Conservation (phyloP, 2,888 invertebrate genomes). For the Serripes groenlandicus region DNA sequence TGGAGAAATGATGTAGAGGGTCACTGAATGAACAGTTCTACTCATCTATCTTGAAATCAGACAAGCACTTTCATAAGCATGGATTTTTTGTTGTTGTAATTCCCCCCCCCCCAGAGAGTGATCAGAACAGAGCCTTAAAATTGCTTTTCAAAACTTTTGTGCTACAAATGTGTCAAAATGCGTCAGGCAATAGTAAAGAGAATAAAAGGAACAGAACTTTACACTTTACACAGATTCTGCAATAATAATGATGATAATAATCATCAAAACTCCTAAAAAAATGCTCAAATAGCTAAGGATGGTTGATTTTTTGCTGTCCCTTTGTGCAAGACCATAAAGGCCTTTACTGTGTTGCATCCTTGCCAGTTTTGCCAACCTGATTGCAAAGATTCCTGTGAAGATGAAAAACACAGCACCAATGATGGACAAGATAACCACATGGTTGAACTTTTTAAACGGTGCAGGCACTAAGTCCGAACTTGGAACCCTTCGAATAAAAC, state of each 20-base stretch:
- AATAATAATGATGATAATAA: conserved; percentile 49
- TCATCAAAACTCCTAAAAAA: conserved; percentile 64
- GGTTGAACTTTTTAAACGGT: conserved; percentile 80
- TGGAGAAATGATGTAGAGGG: too few species aligned
- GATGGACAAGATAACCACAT: conserved; percentile 78
- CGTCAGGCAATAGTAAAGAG: too few species aligned
- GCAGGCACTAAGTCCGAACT: conserved; percentile 80
- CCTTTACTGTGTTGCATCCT: conserved; percentile 81
- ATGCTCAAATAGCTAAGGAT: conserved; percentile 78
- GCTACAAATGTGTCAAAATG: too few species aligned
- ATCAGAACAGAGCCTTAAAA: too few species aligned
- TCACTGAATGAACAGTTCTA: too few species aligned
- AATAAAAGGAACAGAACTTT: too few species aligned
- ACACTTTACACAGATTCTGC: conserved; percentile 11
- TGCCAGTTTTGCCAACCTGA: conserved; percentile 76
- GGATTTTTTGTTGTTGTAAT: too few species aligned
- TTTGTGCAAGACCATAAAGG: conserved; percentile 81
- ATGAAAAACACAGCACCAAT: conserved; percentile 76
- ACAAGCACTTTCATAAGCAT: too few species aligned
- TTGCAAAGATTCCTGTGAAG: conserved; percentile 77
- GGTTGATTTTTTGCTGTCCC: conserved; percentile 76
- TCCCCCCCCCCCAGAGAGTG: too few species aligned
- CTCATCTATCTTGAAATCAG: too few species aligned
- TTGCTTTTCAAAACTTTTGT: too few species aligned
- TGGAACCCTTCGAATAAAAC: conserved; percentile 78